Evolutionary conservation across 2,797 vertebrate species (phyloP).

Genomic region (Phalloptychus januarius): DNA sequence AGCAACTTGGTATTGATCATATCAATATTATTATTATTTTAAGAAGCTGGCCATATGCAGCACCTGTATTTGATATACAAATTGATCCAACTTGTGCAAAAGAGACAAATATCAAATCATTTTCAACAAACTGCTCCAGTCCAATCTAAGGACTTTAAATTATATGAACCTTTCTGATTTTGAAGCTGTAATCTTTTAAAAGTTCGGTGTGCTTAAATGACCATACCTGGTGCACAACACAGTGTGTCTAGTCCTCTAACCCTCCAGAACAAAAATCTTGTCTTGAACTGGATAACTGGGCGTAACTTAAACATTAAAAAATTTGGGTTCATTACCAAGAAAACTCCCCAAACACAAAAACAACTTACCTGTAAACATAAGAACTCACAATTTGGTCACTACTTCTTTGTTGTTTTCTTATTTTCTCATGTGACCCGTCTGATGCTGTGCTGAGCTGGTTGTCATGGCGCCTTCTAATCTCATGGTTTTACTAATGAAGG

Average conservation of each 20-base stretch:
- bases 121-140: too few relatives aligned
- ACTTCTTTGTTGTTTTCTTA: not conserved
- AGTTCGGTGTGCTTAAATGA: not conserved
- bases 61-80: too few relatives aligned
- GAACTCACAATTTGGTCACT: not conserved
- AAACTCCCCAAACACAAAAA: not conserved
- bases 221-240: not conserved
- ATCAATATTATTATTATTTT: too few relatives aligned
- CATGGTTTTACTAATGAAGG: slow-evolving; percentile 72
- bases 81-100: not conserved
- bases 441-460: slow-evolving; percentile 51
- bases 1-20: too few relatives aligned
- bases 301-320: not conserved
- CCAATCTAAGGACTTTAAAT: too few relatives aligned
- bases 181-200: not conserved
- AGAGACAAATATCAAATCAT: not conserved
- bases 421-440: slow-evolving; percentile 37
- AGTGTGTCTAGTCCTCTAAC: not conserved
- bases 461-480: slow-evolving; percentile 64
- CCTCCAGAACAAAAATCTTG: not conserved
- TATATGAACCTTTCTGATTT: not conserved
- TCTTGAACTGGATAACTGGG: not conserved
- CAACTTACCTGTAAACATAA: not conserved
- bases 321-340: not conserved
- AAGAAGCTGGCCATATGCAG: too few relatives aligned